Percentiles rank a stretch among this genome's conserved stretches.
These are phyloP conservation scores for Chromis chromis DNA, from an alignment of 2,797 vertebrate species.

Conservation along the genomic window DNA sequence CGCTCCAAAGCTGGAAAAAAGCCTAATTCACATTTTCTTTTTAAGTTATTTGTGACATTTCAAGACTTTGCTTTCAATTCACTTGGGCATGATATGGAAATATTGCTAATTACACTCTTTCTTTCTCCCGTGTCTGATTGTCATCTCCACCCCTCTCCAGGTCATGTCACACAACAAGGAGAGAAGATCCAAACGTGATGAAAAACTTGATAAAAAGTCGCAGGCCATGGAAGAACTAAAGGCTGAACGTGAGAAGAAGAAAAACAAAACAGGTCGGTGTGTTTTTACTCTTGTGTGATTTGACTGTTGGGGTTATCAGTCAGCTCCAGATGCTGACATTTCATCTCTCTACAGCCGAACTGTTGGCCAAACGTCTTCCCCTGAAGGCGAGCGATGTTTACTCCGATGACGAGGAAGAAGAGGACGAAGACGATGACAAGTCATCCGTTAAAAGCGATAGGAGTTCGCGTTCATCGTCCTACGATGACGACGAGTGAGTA, in stretches of 20 bases:
- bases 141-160: slow-evolving; percentile 67
- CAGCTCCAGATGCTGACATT: neutral
- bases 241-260: slow-evolving; percentile 97
- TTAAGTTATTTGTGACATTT: too few species aligned
- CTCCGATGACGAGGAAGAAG: slow-evolving; percentile 98
- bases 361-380: slow-evolving; percentile 95
- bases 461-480: slow-evolving; percentile 94
- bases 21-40: too few species aligned
- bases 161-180: slow-evolving; percentile 99
- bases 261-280: slow-evolving; percentile 94
- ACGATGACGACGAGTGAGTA: slow-evolving; percentile 96
- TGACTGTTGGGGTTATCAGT: neutral
- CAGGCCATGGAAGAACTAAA: slow-evolving; percentile 99
- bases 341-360: slow-evolving; percentile 87
- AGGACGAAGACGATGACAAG: slow-evolving; percentile 98
- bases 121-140: neutral
- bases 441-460: slow-evolving; percentile 97
- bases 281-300: neutral
- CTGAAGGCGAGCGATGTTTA: slow-evolving; percentile 99
- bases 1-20: too few species aligned
- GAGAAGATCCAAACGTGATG: slow-evolving; percentile 94
- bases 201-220: slow-evolving; percentile 98
- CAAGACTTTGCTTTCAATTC: too few species aligned
- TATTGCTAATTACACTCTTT: too few species aligned
- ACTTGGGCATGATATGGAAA: too few species aligned